phyloP scores from a whole-genome alignment of 2,113 vertebrate genomes.

The Condylura cristata region DNA sequence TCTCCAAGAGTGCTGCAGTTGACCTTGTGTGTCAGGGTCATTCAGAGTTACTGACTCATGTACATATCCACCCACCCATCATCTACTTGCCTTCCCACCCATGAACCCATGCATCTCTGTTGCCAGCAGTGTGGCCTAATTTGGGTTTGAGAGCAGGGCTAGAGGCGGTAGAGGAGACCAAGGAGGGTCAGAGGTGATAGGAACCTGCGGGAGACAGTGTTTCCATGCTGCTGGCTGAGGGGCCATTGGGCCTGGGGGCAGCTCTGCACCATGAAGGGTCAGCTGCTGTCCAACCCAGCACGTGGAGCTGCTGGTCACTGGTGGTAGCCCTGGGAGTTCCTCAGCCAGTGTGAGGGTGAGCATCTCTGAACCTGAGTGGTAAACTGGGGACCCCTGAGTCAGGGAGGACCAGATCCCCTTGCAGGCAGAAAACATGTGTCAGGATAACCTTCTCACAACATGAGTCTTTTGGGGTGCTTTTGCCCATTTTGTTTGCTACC shows the following conservation, averaged over 20 bases:
- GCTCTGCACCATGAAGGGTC: background rate
- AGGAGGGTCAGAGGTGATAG: background rate
- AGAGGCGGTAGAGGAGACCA: background rate
- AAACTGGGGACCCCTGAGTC: background rate
- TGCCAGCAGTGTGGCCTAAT: fast-evolving
- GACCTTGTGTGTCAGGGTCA: fast-evolving
- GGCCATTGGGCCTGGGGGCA: background rate
- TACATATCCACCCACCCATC: no score
- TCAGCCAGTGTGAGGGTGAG: fast-evolving
- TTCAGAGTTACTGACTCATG: background rate
- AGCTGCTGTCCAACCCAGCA: background rate
- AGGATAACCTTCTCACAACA: background rate
- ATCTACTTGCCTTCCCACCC: background rate
- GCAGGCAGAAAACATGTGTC: background rate
- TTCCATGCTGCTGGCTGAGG: no score
- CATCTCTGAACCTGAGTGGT: background rate
- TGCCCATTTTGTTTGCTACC: background rate
- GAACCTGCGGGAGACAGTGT: background rate
- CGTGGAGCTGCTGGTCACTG: background rate
- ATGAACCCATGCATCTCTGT: background rate
- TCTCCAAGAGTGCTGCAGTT: background rate
- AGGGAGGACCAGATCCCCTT: background rate
- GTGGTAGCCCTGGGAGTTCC: background rate
- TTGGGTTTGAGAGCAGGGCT: background rate
- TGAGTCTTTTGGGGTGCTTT: fast-evolving